phyloP scores from a whole-genome alignment of 2,113 vertebrate species.

The Rana temporaria region DNA sequence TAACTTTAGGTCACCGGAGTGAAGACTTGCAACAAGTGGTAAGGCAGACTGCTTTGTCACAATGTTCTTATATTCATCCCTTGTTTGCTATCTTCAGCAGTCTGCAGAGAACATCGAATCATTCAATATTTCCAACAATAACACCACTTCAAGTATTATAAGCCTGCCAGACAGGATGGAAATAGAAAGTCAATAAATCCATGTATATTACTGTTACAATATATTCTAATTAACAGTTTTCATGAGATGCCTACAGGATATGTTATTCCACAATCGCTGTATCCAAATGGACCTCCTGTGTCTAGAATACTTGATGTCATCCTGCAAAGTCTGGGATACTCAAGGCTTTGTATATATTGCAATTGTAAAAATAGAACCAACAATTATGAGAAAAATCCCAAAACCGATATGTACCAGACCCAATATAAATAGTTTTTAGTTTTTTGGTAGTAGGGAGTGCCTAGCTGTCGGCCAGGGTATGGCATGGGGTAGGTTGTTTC shows the following conservation, averaged over 20 bases:
- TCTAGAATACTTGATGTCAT: constrained; percentile 42
- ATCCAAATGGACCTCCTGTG: constrained; percentile 24
- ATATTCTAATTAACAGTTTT: constrained; percentile 10
- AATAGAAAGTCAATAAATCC: too few relatives aligned
- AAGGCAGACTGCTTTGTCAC: background rate
- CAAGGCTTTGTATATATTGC: background rate
- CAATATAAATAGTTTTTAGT: background rate
- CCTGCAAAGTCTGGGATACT: background rate
- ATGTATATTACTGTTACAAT: too few relatives aligned
- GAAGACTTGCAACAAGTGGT: background rate
- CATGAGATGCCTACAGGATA: background rate
- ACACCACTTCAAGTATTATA: background rate
- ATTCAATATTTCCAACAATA: background rate
- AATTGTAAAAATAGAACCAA: too few relatives aligned
- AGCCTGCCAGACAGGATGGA: too few relatives aligned
- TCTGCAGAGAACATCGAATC: background rate
- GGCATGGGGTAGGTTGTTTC: too few relatives aligned
- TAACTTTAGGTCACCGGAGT: background rate
- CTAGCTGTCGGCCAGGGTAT: too few relatives aligned
- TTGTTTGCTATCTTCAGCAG: background rate
- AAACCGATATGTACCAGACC: too few relatives aligned
- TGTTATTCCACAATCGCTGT: background rate
- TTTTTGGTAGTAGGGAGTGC: too few relatives aligned
- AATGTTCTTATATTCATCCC: background rate
- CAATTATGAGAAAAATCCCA: too few relatives aligned